Evolutionary conservation across 1,140 invertebrate genomes (phyloP).

Genomic region (Venustaconcha ellipsiformis): DNA sequence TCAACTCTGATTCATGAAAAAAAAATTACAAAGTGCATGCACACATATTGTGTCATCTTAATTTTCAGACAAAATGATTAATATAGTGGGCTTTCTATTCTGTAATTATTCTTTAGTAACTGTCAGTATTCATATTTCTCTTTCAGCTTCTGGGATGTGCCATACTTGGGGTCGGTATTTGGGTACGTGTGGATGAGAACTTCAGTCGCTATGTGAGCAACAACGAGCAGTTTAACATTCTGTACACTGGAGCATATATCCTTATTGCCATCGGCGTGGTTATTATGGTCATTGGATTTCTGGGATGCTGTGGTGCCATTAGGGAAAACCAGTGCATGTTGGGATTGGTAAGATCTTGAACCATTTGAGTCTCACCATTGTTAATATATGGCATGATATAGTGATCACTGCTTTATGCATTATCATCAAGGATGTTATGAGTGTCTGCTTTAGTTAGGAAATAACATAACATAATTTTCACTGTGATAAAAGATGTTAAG

Average conservation of each 20-base stretch:
- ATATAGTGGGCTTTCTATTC: neutral
- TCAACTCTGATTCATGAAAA: no score
- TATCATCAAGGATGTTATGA: no score
- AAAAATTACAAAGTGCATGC: no score
- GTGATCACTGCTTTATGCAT: no score
- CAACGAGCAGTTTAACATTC: conserved; percentile 46
- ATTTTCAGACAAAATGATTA: neutral
- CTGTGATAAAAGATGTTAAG: no score
- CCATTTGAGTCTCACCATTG: no score
- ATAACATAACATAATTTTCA: no score
- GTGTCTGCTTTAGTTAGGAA: no score
- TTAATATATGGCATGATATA: no score
- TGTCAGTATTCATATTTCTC: conserved; percentile 5
- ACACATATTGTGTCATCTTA: no score
- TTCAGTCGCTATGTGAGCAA: conserved; percentile 55
- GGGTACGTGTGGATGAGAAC: conserved; percentile 77
- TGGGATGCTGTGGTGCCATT: conserved; percentile 91
- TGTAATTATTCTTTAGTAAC: neutral
- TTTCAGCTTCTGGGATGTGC: conserved; percentile 81
- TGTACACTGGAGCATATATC: conserved; percentile 68
- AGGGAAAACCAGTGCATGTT: conserved; percentile 90
- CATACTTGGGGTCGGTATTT: conserved; percentile 81
- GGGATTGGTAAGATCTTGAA: conserved; percentile 75
- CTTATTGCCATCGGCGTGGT: conserved; percentile 84
- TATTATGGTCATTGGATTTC: conserved; percentile 87